Percentiles rank a stretch among this genome's conserved stretches.
These are phyloP conservation scores for Anguilla anguilla DNA, from an alignment of 2,797 vertebrate species.

Conservation along the genomic window DNA sequence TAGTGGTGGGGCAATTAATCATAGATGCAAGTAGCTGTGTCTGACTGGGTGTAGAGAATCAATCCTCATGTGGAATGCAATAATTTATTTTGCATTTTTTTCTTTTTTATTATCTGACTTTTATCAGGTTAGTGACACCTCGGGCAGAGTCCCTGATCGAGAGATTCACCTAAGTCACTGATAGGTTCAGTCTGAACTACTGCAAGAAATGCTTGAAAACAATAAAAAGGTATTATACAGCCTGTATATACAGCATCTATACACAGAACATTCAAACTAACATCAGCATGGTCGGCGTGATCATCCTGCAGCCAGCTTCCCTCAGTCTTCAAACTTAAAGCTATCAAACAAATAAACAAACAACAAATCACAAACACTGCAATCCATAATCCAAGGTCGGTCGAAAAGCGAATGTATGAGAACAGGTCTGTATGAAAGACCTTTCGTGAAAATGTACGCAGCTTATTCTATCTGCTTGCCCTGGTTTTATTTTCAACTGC, in stretches of 20 bases:
- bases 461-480: slow-evolving; percentile 75
- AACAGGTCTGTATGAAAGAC: slow-evolving; percentile 70
- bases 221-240: slow-evolving; percentile 76
- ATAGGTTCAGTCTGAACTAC: slow-evolving; percentile 76
- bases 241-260: slow-evolving; percentile 85
- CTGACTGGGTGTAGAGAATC: slow-evolving; percentile 35
- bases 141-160: slow-evolving; percentile 67
- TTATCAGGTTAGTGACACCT: slow-evolving; percentile 72
- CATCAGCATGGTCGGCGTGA: slow-evolving; percentile 57
- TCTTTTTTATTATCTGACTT: slow-evolving; percentile 59
- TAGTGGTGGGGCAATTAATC: slow-evolving; percentile 18
- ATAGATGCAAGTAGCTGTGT: background rate
- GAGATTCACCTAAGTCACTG: slow-evolving; percentile 71
- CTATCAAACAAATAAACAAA: slow-evolving; percentile 35
- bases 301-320: slow-evolving; percentile 44
- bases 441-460: slow-evolving; percentile 65
- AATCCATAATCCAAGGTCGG: slow-evolving; percentile 59
- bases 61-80: slow-evolving; percentile 53
- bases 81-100: slow-evolving; percentile 51
- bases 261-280: slow-evolving; percentile 78
- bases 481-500: slow-evolving; percentile 49
- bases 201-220: slow-evolving; percentile 73
- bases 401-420: slow-evolving; percentile 51
- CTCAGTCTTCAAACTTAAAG: slow-evolving; percentile 50
- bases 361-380: slow-evolving; percentile 48